These are phyloP conservation scores for Eugnorisma glareosa DNA, from an alignment of 2,888 invertebrate species.

Conservation along the genomic window DNA sequence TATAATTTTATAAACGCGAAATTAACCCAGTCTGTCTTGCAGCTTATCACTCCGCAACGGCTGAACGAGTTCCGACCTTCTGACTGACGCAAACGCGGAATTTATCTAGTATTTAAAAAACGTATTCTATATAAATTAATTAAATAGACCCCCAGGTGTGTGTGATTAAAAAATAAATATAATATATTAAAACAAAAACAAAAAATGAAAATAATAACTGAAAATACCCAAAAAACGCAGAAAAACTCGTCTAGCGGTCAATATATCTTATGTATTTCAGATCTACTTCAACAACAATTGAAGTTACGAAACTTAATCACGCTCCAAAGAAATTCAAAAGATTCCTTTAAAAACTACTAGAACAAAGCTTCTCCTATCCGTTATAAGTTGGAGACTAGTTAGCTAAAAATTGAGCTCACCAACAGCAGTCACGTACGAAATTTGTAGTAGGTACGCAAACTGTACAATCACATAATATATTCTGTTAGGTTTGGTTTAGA, in stretches of 20 bases:
- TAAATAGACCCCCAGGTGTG: not conserved
- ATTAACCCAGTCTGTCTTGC: not conserved
- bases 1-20: not conserved
- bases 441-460: constrained; percentile 4
- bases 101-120: no score
- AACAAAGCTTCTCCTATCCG: constrained; percentile 1
- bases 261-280: not conserved
- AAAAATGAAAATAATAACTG: no score
- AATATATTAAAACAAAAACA: no score
- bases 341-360: not conserved
- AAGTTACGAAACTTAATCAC: not conserved
- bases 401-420: constrained; percentile 14
- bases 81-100: no score
- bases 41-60: no score
- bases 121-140: no score
- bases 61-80: no score
- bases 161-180: no score
- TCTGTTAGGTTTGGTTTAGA: constrained; percentile 23
- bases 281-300: not conserved
- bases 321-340: not conserved
- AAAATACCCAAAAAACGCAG: not conserved
- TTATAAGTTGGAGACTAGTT: constrained; percentile 7
- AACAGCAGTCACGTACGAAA: constrained; percentile 13
- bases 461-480: constrained; percentile 32
- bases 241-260: not conserved